Percentiles rank a stretch among this genome's conserved stretches.
Evolutionary conservation across 1,140 invertebrate genomes (phyloP).

Genomic region (Leptinotarsa defecta): DNA sequence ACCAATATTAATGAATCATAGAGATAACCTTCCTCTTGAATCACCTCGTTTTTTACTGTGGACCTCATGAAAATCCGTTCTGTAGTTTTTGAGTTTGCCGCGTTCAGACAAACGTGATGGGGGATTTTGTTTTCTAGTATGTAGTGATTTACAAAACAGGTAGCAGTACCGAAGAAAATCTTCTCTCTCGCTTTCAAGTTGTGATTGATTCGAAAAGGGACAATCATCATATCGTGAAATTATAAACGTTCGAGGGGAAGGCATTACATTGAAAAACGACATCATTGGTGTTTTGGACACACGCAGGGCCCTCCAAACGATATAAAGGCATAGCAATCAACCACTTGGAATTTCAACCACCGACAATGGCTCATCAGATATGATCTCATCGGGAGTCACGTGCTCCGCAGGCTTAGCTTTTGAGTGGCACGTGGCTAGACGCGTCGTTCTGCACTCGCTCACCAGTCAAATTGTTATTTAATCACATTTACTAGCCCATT

Average conservation of each 20-base stretch:
- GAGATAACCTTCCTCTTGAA: too few species aligned
- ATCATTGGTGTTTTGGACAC: slow-evolving; percentile 8
- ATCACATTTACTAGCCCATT: slow-evolving; percentile 28
- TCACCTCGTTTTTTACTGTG: too few species aligned
- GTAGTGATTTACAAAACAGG: too few species aligned
- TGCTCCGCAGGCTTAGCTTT: slow-evolving; percentile 19
- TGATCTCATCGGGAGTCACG: slow-evolving; percentile 36
- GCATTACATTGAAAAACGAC: not conserved
- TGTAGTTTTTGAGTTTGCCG: too few species aligned
- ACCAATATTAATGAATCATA: too few species aligned
- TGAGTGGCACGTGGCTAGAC: slow-evolving; percentile 28
- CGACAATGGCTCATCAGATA: slow-evolving; percentile 36
- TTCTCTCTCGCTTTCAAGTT: not conserved
- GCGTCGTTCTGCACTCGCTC: slow-evolving; percentile 18
- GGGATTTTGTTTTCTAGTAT: too few species aligned
- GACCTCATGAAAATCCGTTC: too few species aligned
- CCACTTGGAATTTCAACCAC: slow-evolving; percentile 35
- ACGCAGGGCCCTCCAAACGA: not conserved
- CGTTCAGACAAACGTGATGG: too few species aligned
- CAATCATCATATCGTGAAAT: too few species aligned
- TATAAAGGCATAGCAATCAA: slow-evolving; percentile 9
- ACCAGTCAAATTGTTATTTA: slow-evolving; percentile 34
- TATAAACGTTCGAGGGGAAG: not conserved
- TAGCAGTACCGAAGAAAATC: too few species aligned
- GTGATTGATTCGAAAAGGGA: too few species aligned